Percentiles rank a stretch among this genome's conserved stretches.
phyloP scores from a whole-genome alignment of 2,113 vertebrate species.

The Alces alces region DNA sequence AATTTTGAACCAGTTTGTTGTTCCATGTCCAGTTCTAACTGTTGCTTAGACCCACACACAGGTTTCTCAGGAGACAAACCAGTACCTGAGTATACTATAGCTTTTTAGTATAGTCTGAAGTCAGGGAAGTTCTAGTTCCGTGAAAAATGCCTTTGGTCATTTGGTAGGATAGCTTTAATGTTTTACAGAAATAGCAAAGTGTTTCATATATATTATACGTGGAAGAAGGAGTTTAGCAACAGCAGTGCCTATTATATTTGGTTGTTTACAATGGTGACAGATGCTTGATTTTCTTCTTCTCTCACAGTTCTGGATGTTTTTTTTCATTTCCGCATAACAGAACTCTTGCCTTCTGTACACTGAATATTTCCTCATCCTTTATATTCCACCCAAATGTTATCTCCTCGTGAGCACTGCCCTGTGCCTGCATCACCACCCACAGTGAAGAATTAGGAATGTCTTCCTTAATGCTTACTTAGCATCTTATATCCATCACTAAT shows the following conservation, averaged over 20 bases:
- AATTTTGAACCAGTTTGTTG: neutral
- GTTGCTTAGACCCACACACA: neutral
- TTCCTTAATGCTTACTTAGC: neutral
- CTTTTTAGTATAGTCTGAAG: neutral
- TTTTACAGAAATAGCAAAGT: neutral
- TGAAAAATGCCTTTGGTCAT: neutral
- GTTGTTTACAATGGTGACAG: neutral
- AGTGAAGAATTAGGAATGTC: neutral
- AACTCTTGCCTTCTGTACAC: neutral
- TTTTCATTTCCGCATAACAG: neutral
- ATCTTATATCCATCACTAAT: neutral
- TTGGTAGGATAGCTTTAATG: neutral
- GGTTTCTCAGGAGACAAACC: neutral
- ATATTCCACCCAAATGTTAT: neutral
- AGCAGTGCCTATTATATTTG: neutral
- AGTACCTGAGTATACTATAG: neutral
- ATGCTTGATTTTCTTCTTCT: neutral
- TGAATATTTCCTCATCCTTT: neutral
- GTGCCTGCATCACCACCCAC: neutral
- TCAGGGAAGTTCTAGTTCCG: neutral
- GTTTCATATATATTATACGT: neutral
- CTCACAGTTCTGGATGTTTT: neutral
- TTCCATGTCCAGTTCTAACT: neutral
- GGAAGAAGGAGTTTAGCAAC: neutral
- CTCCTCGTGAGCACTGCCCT: neutral